Conservation (phyloP, 2,797 vertebrate genomes). For the Melanotaenia pygmaea region DNA sequence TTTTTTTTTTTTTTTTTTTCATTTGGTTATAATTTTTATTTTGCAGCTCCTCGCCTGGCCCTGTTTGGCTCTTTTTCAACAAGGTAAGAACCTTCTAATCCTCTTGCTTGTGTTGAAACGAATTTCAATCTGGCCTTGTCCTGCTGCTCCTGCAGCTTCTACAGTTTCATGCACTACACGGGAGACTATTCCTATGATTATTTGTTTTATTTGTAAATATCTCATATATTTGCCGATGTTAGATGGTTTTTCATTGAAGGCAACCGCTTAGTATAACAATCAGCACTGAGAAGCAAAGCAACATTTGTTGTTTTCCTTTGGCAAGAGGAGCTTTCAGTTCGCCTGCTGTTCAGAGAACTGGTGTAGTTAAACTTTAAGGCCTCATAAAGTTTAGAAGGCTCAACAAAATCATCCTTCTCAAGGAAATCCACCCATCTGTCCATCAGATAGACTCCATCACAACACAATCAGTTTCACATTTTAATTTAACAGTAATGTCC, state of each 20-base stretch:
- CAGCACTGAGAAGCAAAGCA: not conserved
- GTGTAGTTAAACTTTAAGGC: slow-evolving; percentile 39
- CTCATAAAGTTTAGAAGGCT: slow-evolving; percentile 22
- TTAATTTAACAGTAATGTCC: not conserved
- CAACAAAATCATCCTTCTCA: slow-evolving; percentile 7
- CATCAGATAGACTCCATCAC: not conserved
- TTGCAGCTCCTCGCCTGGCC: slow-evolving; percentile 80
- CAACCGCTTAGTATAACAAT: not conserved
- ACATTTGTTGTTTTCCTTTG: slow-evolving; percentile 20
- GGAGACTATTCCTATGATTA: not conserved
- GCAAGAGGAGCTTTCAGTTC: slow-evolving; percentile 25
- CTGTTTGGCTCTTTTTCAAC: slow-evolving; percentile 73
- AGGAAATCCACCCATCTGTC: slow-evolving; percentile 36
- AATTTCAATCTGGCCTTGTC: not conserved
- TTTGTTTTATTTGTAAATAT: not conserved
- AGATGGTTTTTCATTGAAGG: not conserved
- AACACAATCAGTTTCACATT: not conserved
- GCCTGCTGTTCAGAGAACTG: slow-evolving; percentile 23
- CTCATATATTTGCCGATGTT: not conserved
- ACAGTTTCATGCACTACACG: not conserved
- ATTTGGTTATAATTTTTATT: slow-evolving; percentile 30
- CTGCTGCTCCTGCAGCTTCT: not conserved
- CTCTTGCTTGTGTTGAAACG: not conserved
- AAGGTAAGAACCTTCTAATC: slow-evolving; percentile 73
- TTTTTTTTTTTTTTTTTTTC: not conserved